A percentile compares a stretch with the other conserved stretches of the same genome.
These are phyloP conservation scores for Catalaphyllia jardinei DNA, from an alignment of 64 coral and sea anemone genomes.

Conservation along the genomic window DNA sequence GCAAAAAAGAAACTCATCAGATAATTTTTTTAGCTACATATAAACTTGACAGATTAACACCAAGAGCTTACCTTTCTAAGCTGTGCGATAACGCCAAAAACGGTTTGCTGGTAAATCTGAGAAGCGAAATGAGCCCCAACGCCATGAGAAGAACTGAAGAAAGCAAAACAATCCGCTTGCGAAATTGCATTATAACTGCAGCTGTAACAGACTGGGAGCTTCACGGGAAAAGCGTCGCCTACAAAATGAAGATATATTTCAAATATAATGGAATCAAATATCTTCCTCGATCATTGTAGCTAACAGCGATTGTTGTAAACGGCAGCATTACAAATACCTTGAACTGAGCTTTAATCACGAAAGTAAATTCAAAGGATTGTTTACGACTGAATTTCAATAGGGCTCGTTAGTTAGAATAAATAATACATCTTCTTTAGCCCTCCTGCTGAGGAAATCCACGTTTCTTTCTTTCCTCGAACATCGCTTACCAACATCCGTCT, in stretches of 20 bases:
- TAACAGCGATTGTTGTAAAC: too few species aligned
- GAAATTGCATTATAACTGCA: background rate
- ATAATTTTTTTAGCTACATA: background rate
- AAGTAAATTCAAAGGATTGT: too few species aligned
- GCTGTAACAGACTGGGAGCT: background rate
- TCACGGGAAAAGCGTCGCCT: background rate
- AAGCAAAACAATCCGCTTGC: background rate
- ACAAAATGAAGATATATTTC: background rate
- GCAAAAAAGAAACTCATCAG: background rate
- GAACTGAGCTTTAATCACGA: too few species aligned
- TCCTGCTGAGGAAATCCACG: too few species aligned
- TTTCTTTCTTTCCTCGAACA: too few species aligned
- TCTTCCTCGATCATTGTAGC: background rate
- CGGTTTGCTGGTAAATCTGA: background rate
- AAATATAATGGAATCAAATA: background rate
- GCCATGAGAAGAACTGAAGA: background rate
- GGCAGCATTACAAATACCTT: too few species aligned
- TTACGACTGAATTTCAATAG: too few species aligned
- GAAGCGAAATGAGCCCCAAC: background rate
- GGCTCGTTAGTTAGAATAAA: too few species aligned
- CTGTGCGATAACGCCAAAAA: background rate
- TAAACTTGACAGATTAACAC: background rate
- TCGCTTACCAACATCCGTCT: too few species aligned
- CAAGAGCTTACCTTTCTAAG: background rate
- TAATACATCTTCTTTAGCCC: too few species aligned